Conservation (phyloP, 2,113 vertebrate species). For the Abramis brama region DNA sequence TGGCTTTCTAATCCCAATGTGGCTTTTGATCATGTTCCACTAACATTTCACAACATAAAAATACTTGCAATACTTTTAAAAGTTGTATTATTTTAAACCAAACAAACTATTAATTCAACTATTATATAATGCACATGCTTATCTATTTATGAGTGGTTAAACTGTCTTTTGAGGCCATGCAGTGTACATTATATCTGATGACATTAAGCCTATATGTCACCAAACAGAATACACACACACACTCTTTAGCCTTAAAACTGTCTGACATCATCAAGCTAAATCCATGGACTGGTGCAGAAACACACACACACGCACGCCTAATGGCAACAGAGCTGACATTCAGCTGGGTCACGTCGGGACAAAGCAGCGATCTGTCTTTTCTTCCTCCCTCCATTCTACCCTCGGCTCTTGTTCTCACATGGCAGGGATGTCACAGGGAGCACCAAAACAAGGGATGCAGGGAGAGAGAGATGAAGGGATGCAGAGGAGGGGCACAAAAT, state of each 20-base stretch:
- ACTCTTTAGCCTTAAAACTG: slow-evolving; percentile 12
- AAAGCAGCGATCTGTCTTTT: slow-evolving; percentile 54
- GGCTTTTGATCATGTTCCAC: no score
- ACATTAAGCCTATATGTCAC: neutral
- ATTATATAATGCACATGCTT: neutral
- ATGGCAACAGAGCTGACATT: slow-evolving; percentile 56
- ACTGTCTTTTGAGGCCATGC: neutral
- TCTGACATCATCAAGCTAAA: slow-evolving; percentile 56
- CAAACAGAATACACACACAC: neutral
- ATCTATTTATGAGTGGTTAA: neutral
- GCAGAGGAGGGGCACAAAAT: slow-evolving; percentile 44
- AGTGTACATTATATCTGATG: slow-evolving; percentile 19
- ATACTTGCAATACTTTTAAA: no score
- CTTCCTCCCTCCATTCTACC: slow-evolving; percentile 55
- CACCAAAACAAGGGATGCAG: slow-evolving; percentile 68
- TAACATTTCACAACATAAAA: no score
- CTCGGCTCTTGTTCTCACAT: slow-evolving; percentile 63
- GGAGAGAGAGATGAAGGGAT: slow-evolving; percentile 58
- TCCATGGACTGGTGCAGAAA: neutral
- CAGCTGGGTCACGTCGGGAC: slow-evolving; percentile 49
- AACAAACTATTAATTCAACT: neutral
- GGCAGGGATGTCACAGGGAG: slow-evolving; percentile 79
- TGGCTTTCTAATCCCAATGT: no score
- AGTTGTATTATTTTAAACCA: neutral
- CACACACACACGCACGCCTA: slow-evolving; percentile 44